Conservation (phyloP, 1,140 invertebrate species). For the Octopus sinensis region DNA sequence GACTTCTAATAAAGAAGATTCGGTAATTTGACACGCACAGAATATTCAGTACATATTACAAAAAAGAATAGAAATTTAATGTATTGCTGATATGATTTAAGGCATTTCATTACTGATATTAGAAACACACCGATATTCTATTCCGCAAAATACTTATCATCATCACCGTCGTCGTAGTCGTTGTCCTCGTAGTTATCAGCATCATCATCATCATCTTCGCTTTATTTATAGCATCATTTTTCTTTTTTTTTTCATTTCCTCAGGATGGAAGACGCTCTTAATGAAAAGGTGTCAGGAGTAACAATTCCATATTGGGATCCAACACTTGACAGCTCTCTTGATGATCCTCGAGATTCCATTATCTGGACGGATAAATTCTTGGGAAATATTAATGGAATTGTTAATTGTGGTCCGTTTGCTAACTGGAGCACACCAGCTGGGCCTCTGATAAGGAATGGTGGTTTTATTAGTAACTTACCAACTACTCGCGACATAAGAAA, state of each 20-base stretch:
- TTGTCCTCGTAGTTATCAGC: background rate
- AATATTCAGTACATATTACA: no score
- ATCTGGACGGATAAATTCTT: constrained; percentile 46
- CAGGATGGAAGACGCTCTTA: constrained; percentile 41
- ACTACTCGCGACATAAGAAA: background rate
- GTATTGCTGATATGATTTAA: no score
- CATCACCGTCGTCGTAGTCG: background rate
- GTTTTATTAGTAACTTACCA: background rate
- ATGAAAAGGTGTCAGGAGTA: constrained; percentile 39
- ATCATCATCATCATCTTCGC: background rate
- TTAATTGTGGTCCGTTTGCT: constrained; percentile 48
- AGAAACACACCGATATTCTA: no score
- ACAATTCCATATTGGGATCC: constrained; percentile 54
- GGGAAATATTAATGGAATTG: constrained; percentile 51
- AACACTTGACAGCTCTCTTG: constrained; percentile 42
- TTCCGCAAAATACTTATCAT: background rate
- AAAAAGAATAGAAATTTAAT: no score
- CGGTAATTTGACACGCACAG: no score
- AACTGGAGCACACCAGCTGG: constrained; percentile 16
- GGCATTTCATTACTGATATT: no score
- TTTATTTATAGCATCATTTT: background rate
- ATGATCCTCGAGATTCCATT: constrained; percentile 44
- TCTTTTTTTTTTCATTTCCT: background rate
- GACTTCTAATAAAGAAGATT: no score
- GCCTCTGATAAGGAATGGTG: constrained; percentile 22